These are phyloP conservation scores for Papilio machaon DNA, from an alignment of 1,140 invertebrate species.

Conservation along the genomic window DNA sequence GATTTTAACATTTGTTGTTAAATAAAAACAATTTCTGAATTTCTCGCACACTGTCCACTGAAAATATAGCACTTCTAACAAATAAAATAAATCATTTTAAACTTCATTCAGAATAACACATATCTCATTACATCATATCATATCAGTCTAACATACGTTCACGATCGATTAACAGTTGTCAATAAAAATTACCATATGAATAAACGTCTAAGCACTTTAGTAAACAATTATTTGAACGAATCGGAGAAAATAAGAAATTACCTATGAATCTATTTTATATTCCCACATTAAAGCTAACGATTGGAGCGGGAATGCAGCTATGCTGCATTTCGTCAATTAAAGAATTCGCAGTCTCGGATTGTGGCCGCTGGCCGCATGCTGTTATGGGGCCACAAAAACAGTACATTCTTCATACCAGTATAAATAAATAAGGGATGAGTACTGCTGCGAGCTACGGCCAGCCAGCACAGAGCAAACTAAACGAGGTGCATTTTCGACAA, in stretches of 20 bases:
- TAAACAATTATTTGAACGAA: conserved; percentile 31
- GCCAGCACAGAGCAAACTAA: conserved; percentile 61
- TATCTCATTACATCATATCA: no score
- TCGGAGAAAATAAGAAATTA: conserved; percentile 51
- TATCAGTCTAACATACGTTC: no score
- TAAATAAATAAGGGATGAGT: conserved; percentile 81
- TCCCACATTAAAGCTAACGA: conserved; percentile 68
- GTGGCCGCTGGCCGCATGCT: conserved; percentile 61
- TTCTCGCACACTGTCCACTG: background rate
- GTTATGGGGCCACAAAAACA: conserved; percentile 70
- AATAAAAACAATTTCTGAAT: background rate
- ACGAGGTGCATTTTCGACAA: conserved; percentile 79
- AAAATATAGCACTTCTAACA: background rate
- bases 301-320: conserved; percentile 61
- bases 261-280: conserved; percentile 62
- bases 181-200: conserved; percentile 3
- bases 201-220: background rate
- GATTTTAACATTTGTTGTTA: background rate
- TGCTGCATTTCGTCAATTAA: conserved; percentile 76
- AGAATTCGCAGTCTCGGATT: conserved; percentile 71
- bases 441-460: conserved; percentile 53
- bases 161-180: background rate
- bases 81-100: no score
- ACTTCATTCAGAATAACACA: no score
- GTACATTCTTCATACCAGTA: conserved; percentile 75